Evolutionary conservation across 1,140 invertebrate species (phyloP), one percentile per base, ranked within the genome.

Genomic region (Bombus turneri): DNA sequence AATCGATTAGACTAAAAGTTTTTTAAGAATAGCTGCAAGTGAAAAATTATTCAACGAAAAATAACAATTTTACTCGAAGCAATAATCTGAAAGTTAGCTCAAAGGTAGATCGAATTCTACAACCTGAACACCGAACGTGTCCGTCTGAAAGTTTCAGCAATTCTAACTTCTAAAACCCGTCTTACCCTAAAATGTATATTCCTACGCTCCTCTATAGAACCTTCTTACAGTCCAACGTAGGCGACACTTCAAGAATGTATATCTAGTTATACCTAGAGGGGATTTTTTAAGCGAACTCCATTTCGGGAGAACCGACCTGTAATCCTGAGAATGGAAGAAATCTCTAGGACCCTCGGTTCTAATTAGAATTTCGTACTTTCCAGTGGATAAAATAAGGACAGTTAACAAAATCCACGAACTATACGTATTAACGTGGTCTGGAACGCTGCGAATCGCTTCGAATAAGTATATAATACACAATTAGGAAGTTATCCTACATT

Each of bases 311-410:
- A 69, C 25, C 77, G 25, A 41, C 39, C n/a, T 10, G n/a, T 66
- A 66, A 79, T 66, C 62, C 77, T 22, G n/a, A 28, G 6, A 25
- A 18, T 10, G 37, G 64, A 3, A 47, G 43, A 39, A 34, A 69
- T 69, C 47, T 41, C 78, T 18, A 37, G 8, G 41, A 22, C 1
- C 43, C 43, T n/a, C 34, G 3, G 10, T 37, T 41, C 62, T 80
- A 80, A 80, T 80, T 80, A 80, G 64, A 53, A 80, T 80, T 53
- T 47, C 25, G 64, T 37, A 80, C n/a, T 53, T 80, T 53, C 43
- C 62, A 15, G 6, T 5, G 77, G 18, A 28, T 79, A 10, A 71
- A 69, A 69, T 43, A n/a, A 12, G 4, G 25, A n/a, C 64, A 5
- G 15, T 31, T 22, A n/a, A 64, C 8, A 13, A 22, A 75, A 53